Base-by-base conservation (phyloP, 2,113 vertebrate species). In the Myocastor coypus region DNA sequence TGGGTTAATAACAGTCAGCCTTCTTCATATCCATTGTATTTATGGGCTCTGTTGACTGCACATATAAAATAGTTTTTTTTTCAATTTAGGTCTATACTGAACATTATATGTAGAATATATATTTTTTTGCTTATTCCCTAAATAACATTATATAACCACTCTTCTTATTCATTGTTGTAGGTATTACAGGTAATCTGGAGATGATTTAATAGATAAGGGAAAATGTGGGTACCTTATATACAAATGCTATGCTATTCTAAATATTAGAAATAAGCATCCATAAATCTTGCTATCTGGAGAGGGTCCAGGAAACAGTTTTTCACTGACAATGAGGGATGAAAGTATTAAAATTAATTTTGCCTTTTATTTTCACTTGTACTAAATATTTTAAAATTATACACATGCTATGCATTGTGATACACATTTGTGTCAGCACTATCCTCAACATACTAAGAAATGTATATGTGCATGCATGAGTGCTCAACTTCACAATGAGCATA, bases 311-410 rank as follows among this genome's bases (percentile, higher is more conserved):
- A 40, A 30, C 22, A 68, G 32, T 68, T 30, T 68, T 93, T 50
- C 59, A 59, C 46, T 80, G 64, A 42, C 19, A 68, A 22, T 68
- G 46, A 66, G n/a, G 61, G 5, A 42, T 69, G 28, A 80, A 83
- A 66, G 9, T n/a, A 89, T 90, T 40, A 69, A 96, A 92, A 80
- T 73, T 50, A 81, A 9, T 94, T 96, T 94, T n/a, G 82, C 52
- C 22, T 95, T 84, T 75, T 73, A 42, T 75, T 75, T 94, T 92
- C 9, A 63, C 30, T 95, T 37, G 32, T 83, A 17, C 24, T 84
- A 69, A 64, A 89, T 37, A 91, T 7, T 80, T 92, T 88, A 46
- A 91, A 92, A 66, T 86, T 86, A 24, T 59, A 16, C 34, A 30
- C 69, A 12, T 83, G n/a, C 50, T 52, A 73, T 61, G 50, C 9